phyloP scores from a whole-genome alignment of 64 coral and sea anemone genomes.

The Exaiptasia diaphana region DNA sequence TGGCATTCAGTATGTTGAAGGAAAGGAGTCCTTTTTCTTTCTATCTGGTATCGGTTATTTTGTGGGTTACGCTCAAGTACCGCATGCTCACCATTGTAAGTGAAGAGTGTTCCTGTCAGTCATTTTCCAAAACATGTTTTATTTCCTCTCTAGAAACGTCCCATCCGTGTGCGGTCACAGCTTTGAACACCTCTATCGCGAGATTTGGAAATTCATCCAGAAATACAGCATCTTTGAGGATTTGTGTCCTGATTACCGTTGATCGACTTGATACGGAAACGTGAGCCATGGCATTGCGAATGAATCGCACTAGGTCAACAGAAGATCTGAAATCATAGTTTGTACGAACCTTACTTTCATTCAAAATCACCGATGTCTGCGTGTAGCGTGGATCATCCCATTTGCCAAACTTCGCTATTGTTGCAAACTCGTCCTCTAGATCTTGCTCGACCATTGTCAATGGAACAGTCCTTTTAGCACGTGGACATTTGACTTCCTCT shows the following conservation, averaged over 20 bases:
- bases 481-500: not conserved
- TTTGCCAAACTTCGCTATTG: not conserved
- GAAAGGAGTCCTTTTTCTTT: no score
- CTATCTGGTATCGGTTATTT: no score
- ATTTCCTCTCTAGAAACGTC: not conserved
- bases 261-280: not conserved
- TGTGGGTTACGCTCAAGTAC: no score
- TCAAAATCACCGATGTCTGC: not conserved
- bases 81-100: no score
- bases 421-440: not conserved
- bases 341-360: not conserved
- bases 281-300: not conserved
- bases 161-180: not conserved
- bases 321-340: not conserved
- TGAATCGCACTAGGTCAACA: not conserved
- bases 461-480: not conserved
- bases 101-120: no score
- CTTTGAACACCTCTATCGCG: not conserved
- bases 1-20: no score
- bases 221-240: not conserved
- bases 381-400: not conserved
- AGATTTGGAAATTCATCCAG: conserved; percentile 4
- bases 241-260: not conserved
- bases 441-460: not conserved
- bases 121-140: not conserved